Evolutionary conservation across 2,888 invertebrate genomes (phyloP).

Genomic region (Drosophila cognata): DNA sequence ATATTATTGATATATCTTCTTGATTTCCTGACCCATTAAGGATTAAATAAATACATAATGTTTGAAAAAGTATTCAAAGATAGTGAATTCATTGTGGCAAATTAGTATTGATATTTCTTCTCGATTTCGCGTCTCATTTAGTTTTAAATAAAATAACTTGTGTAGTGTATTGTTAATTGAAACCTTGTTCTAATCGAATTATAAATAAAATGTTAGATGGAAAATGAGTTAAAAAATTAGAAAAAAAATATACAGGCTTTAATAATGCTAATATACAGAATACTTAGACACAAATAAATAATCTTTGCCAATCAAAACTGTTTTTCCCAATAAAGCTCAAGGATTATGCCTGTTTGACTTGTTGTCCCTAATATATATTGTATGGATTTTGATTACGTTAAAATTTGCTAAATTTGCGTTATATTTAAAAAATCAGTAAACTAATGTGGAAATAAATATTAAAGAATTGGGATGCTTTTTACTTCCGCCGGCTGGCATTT

Average conservation of each 20-base stretch:
- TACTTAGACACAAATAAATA: neutral
- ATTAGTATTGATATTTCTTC: neutral
- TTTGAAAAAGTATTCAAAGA: too few species aligned
- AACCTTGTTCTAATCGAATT: neutral
- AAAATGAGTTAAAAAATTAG: too few species aligned
- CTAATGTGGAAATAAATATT: constrained; percentile 48
- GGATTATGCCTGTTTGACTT: neutral
- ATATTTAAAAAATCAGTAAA: constrained; percentile 12
- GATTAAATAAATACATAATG: too few species aligned
- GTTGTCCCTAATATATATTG: neutral
- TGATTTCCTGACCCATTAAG: neutral
- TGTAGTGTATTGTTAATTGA: rapidly evolving
- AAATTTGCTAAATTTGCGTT: neutral
- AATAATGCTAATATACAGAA: neutral
- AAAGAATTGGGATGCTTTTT: constrained; percentile 41
- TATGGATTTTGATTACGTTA: neutral
- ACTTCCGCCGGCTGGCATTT: constrained; percentile 66
- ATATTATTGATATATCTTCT: neutral
- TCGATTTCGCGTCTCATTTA: neutral
- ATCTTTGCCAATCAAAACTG: neutral
- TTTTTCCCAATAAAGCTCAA: neutral
- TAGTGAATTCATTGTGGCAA: neutral
- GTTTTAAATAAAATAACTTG: neutral
- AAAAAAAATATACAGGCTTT: neutral
- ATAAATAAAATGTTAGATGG: neutral